Base-by-base conservation (phyloP, 2,113 vertebrate genomes). In the Synchiropus splendidus region DNA sequence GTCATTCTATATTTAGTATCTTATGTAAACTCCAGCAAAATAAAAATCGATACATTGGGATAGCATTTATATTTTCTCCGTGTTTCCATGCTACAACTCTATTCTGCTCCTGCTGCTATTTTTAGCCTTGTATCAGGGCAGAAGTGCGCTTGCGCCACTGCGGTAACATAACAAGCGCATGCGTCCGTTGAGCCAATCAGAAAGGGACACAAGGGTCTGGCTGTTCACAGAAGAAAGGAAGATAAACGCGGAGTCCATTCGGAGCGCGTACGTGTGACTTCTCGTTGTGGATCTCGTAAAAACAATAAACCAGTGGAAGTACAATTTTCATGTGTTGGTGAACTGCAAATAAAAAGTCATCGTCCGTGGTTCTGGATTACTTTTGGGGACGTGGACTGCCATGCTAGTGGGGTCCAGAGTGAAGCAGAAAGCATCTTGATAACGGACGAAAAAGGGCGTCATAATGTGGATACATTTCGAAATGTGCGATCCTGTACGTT, bases 101-200 rank as follows among this genome's bases (percentile, higher is more conserved):
- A 27, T 27, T 27, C 21, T 27, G 21, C 21, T 27, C 21, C 21
- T 67, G 68, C 74, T 72, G 38, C 68, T 77, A 77, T 70, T 72
- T 72, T 72, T 67, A 71, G 69, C 48, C 3, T 34, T 10, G 30
- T 3, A 36, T 40, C 10, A 17, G 42, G n/a, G 27, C 42, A 10
- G 15, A 12, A 56, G 18, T 51, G 54, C 77, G 82, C 81, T n/a
- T 79, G 84, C 81, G 79, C 39, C 10, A 31, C 66, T 81, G 84
- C 80, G 69, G 79, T 75, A 78, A 77, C 69, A 42, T 13, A 61
- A 54, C 30, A 1, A 18, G 64, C 75, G 78, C 76, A 70, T 68
- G 76, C 65, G 70, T 9, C 0, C 4, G 3, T 35, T 44, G 41
- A 45, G 51, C 64, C 57, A 48, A 68, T 64, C 58, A 67, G 46